Evolutionary conservation across 2,888 invertebrate species (phyloP), one percentile per base, ranked within the genome.

Genomic region (Petrolisthes manimaculis): DNA sequence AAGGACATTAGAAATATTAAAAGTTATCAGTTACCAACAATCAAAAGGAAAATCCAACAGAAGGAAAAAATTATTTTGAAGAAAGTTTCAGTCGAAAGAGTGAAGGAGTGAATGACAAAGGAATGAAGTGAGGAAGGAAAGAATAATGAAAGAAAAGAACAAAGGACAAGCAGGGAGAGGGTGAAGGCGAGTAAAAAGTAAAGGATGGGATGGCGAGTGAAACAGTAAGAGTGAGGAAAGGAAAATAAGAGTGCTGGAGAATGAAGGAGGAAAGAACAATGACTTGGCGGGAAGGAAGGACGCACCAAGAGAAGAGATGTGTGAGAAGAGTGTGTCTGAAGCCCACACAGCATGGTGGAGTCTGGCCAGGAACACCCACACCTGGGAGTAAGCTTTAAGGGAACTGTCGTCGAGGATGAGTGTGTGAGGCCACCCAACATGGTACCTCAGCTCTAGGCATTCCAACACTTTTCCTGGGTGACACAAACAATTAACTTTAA

Each of bases 371-470:
- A 90, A 90, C 6, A 24, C 74, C 85, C 88, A 88, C n/a, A 86
- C 75, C 8, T 71, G 83, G 51, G 90, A 82, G 83, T 90, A 90
- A 21, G 77, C 18, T 12, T 78, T 55, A n/a, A 88, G 55, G 21
- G 79, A 53, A 18, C 55, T 21, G 53, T 83, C 74, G 21, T 90
- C 90, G n/a, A 90, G 71, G 75, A 90, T 85, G 21, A 90, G 77
- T 4, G 71, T 83, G 74, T 88, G 88, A 4, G 90, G 90, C 90
- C 90, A 90, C 3, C 69, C 37, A 18, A 88, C 90, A 24, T 55
- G 87, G 54, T 90, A 90, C 53, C 83, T 71, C 21, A 90, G 83
- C 79, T 88, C 90, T 3, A 90, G 78, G 71, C 89, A 86, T 12
- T 89, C 85, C 37, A 89, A 54, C 21, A 89, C 67, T 71, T 71